Evolutionary conservation across 1,140 invertebrate genomes (phyloP).

Genomic region (Drosophila virilis): DNA sequence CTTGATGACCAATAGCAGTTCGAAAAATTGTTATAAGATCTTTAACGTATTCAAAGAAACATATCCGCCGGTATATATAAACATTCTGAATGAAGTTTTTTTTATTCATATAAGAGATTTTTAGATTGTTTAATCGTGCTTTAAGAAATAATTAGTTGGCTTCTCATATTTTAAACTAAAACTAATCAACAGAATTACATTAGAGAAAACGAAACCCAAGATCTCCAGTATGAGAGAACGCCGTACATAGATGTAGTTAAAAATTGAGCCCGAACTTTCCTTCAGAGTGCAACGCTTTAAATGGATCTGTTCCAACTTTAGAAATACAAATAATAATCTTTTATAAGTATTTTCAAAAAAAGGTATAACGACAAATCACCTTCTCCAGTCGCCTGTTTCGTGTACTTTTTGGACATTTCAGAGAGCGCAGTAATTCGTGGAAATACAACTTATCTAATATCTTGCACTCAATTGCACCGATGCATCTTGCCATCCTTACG

Average conservation of each 20-base stretch:
- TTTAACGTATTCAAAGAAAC: too few relatives aligned
- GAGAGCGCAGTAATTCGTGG: not conserved
- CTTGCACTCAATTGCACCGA: not conserved
- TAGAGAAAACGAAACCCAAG: not conserved
- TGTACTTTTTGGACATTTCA: not conserved
- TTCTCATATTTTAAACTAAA: constrained; percentile 12
- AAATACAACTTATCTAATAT: not conserved
- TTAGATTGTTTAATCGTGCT: too few relatives aligned
- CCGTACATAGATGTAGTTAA: constrained; percentile 9
- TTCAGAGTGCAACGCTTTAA: not conserved
- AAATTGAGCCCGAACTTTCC: not conserved
- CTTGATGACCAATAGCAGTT: too few relatives aligned
- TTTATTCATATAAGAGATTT: too few relatives aligned
- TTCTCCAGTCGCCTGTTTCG: not conserved
- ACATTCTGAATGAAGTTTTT: too few relatives aligned
- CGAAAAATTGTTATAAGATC: too few relatives aligned
- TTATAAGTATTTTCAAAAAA: not conserved
- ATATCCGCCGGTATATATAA: too few relatives aligned
- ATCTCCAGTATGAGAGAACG: constrained; percentile 14
- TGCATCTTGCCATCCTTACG: not conserved
- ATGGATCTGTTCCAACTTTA: constrained; percentile 10
- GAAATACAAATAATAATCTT: not conserved
- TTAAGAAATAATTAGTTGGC: too few relatives aligned
- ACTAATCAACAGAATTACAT: constrained; percentile 1
- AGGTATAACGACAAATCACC: not conserved